Conservation (phyloP, 2,888 invertebrate species). For the Hirtodrosophila histrioides region DNA sequence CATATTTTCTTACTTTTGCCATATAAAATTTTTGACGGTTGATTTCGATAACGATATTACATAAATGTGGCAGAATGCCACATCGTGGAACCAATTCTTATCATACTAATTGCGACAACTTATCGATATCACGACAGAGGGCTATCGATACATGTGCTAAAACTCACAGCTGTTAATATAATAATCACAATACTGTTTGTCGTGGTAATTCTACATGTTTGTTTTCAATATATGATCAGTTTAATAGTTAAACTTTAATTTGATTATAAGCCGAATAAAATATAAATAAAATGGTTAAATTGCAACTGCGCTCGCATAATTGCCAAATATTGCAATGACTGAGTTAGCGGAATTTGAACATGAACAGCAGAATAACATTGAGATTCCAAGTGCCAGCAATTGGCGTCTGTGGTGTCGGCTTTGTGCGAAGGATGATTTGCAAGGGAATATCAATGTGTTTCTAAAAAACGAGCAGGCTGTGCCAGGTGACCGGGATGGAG, state of each 20-base stretch:
- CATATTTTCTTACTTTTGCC: too few species aligned
- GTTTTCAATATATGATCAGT: not conserved
- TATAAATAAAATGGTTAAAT: slow-evolving; percentile 4
- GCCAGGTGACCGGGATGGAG: slow-evolving; percentile 1
- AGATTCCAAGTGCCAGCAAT: slow-evolving; percentile 15
- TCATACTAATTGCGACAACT: too few species aligned
- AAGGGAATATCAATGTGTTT: slow-evolving; percentile 73
- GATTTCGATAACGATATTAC: too few species aligned
- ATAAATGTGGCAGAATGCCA: too few species aligned
- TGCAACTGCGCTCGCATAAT: not conserved
- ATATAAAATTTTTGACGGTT: too few species aligned
- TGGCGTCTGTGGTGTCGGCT: slow-evolving; percentile 79
- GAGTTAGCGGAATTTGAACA: slow-evolving; percentile 2
- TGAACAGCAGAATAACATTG: not conserved
- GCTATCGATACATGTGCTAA: too few species aligned
- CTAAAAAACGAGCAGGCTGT: slow-evolving; percentile 58
- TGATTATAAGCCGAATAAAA: not conserved
- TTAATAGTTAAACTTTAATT: not conserved
- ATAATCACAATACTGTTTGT: slow-evolving; percentile 18
- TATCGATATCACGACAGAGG: too few species aligned
- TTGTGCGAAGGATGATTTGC: slow-evolving; percentile 73
- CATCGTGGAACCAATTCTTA: too few species aligned
- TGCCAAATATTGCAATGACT: slow-evolving; percentile 24
- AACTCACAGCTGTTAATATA: not conserved
- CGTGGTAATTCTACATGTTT: slow-evolving; percentile 18